Evolutionary conservation across 2,888 invertebrate genomes (phyloP).

Genomic region (Theodoxus fluviatilis): DNA sequence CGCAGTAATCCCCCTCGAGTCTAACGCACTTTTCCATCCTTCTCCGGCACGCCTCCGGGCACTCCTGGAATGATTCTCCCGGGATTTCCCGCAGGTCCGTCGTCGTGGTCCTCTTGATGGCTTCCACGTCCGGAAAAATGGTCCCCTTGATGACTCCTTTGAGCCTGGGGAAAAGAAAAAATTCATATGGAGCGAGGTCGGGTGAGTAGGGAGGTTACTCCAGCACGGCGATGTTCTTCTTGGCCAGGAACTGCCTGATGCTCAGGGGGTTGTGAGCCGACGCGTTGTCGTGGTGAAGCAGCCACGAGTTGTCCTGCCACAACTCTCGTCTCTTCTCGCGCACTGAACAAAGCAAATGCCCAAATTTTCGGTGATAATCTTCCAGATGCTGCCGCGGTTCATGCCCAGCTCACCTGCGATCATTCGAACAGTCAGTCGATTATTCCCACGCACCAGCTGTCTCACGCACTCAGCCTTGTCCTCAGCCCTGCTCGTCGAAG

Average conservation of each 20-base stretch:
- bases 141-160: conserved; percentile 3
- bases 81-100: too few species aligned
- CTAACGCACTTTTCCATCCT: conserved; percentile 7
- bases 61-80: neutral
- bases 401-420: too few species aligned
- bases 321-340: conserved; percentile 16
- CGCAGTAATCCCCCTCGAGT: conserved; percentile 8
- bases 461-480: too few species aligned
- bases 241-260: conserved; percentile 19
- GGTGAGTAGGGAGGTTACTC: conserved; percentile 6
- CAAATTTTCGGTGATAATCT: too few species aligned
- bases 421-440: too few species aligned
- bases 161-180: conserved; percentile 2
- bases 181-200: neutral
- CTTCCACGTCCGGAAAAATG: neutral
- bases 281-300: conserved; percentile 17
- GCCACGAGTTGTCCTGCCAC: conserved; percentile 22
- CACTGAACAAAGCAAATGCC: conserved; percentile 19
- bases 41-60: neutral
- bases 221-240: conserved; percentile 14
- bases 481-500: too few species aligned
- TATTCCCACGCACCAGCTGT: too few species aligned
- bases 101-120: conserved; percentile 3
- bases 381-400: too few species aligned
- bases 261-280: neutral